Percentiles rank a stretch among this genome's conserved stretches.
These are phyloP conservation scores for Hirtodrosophila alboralis DNA, from an alignment of 2,888 invertebrate species.

Conservation along the genomic window DNA sequence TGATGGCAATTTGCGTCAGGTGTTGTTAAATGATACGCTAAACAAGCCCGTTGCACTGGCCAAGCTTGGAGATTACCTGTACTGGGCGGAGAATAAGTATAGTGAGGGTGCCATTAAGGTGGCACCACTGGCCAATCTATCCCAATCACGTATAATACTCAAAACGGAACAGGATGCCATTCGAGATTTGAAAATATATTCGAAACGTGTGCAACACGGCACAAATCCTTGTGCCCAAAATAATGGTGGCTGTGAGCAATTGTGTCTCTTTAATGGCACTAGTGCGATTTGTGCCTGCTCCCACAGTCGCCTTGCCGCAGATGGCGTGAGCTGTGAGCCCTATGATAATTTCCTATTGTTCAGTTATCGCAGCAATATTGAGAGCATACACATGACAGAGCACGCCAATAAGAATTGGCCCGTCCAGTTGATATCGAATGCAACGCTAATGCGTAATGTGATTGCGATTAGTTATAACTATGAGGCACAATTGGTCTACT, in stretches of 20 bases:
- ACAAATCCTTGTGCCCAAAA: conserved; percentile 87
- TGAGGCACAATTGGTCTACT: conserved; percentile 88
- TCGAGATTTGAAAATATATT: conserved; percentile 88
- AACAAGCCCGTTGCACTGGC: conserved; percentile 88
- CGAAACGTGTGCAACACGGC: conserved; percentile 85
- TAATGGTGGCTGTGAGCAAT: conserved; percentile 90
- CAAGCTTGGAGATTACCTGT: conserved; percentile 87
- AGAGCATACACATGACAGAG: conserved; percentile 91
- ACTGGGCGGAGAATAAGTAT: conserved; percentile 90
- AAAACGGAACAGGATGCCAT: conserved; percentile 88
- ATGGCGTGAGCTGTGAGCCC: conserved; percentile 89
- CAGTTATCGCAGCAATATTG: conserved; percentile 91
- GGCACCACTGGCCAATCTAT: conserved; percentile 86
- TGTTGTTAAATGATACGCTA: conserved; percentile 85
- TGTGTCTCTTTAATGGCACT: conserved; percentile 90
- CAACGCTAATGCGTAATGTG: conserved; percentile 91
- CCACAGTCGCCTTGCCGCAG: conserved; percentile 89
- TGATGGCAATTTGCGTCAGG: conserved; percentile 87
- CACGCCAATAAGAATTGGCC: conserved; percentile 91
- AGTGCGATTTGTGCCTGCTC: conserved; percentile 91
- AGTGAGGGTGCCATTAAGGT: conserved; percentile 86
- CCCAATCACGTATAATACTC: conserved; percentile 85
- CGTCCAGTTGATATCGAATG: conserved; percentile 89
- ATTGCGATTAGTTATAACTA: conserved; percentile 94
- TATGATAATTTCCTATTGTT: conserved; percentile 93